Conservation (phyloP, 1,140 invertebrate genomes). For the Drosophila watanabei region DNA sequence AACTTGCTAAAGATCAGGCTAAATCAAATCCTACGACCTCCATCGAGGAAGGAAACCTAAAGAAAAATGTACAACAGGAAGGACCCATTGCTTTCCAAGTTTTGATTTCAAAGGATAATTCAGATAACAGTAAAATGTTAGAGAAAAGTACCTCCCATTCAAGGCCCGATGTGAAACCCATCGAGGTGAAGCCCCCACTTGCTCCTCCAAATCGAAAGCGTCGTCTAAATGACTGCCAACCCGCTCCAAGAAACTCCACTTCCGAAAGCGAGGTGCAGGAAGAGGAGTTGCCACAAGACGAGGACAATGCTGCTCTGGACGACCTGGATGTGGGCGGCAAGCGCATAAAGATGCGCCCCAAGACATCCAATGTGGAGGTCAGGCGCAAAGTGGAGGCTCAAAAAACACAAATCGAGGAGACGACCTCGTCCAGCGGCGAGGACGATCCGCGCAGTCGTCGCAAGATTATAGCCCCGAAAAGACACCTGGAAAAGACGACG, state of each 20-base stretch:
- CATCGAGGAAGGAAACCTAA: neutral
- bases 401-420: constrained; percentile 86
- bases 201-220: constrained; percentile 62
- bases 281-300: constrained; percentile 55
- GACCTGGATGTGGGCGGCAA: constrained; percentile 86
- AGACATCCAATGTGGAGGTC: constrained; percentile 86
- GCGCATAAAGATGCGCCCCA: constrained; percentile 86
- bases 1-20: neutral
- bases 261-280: constrained; percentile 78
- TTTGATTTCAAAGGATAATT: neutral
- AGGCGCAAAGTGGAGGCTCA: constrained; percentile 87
- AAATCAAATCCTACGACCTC: neutral
- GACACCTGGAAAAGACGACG: constrained; percentile 48
- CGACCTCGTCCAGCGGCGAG: constrained; percentile 86
- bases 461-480: constrained; percentile 65
- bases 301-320: constrained; percentile 83
- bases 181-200: constrained; percentile 5
- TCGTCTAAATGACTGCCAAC: constrained; percentile 61
- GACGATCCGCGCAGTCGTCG: constrained; percentile 70
- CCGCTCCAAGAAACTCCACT: constrained; percentile 52
- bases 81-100: constrained; percentile 34
- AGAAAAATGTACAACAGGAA: constrained; percentile 23
- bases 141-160: neutral
- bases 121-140: neutral
- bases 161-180: neutral